Evolutionary conservation across 2,113 vertebrate genomes (phyloP), one percentile per base, ranked within the genome.

Genomic region (Nesospiza acunhae): DNA sequence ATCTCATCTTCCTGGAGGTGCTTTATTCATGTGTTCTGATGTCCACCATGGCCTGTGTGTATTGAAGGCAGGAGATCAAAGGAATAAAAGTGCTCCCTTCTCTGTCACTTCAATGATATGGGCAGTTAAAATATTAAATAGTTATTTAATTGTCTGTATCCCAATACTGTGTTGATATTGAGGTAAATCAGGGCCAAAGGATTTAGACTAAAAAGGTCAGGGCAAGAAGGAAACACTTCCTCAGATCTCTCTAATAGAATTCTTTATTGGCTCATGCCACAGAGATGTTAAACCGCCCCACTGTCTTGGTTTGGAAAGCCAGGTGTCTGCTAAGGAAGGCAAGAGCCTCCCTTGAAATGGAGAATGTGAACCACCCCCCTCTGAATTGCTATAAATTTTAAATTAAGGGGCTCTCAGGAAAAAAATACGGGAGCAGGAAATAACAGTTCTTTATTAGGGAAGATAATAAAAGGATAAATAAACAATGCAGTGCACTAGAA

Each of bases 101-200:
- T 30, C 96, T 79, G 62, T 55, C 74, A 86, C 96, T 97, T 97
- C 96, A 97, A 83, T 56, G 79, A 87, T 84, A 91, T 27, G 79
- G 96, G 95, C 91, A 97, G 97, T 98, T 98, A 98, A 97, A 97
- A 93, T 86, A 72, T 20, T 85, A 97, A 97, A 97, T 96, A 97
- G 96, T 97, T 79, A 97, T 96, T 97, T 13, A 20, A 55, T 31
- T 55, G 5, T 33, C 44, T 85, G 73, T 26, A 44, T 46, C 35
- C 27, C 79, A 53, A 30, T 70, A 24, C 10, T n/a, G 11, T 10
- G 21, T 44, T 5, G 1, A 21, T 44, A 52, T 6, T 73, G 69
- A 56, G 24, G 22, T 39, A 42, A 81, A 59, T 63, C 35, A 12
- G 3, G 22, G 27, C 11, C 19, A 72, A 82, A 93, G 56, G 7